These are phyloP conservation scores for Meloidogyne floridensis DNA, from an alignment of 1,140 invertebrate species.

Conservation along the genomic window DNA sequence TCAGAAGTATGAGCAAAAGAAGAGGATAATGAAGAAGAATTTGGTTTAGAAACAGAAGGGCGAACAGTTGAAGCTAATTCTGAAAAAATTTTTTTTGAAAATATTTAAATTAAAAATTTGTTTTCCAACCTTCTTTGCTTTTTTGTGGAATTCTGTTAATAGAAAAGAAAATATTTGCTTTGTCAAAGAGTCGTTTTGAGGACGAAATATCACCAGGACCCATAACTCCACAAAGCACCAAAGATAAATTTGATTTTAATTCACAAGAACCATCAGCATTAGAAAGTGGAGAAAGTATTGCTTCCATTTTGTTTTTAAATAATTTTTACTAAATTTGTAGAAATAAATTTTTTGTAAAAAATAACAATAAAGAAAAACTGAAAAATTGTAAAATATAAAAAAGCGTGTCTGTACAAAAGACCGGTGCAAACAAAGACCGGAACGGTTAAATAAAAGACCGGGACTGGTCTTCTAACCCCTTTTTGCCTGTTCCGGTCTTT, in stretches of 20 bases:
- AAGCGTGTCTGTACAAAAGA: too few species aligned
- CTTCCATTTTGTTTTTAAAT: constrained; percentile 10
- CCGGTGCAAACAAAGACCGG: too few species aligned
- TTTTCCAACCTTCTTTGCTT: constrained; percentile 15
- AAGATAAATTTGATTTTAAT: constrained; percentile 3
- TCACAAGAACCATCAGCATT: constrained; percentile 40
- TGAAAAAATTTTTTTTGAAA: background rate
- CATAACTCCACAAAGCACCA: constrained; percentile 32
- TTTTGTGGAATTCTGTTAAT: constrained; percentile 26
- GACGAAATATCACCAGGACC: constrained; percentile 37
- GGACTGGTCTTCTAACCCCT: too few species aligned
- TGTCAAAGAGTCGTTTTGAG: constrained; percentile 33
- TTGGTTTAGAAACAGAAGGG: background rate
- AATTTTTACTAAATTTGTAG: too few species aligned
- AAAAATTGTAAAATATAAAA: too few species aligned
- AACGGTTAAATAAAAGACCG: too few species aligned
- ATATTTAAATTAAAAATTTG: background rate
- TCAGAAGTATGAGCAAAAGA: constrained; percentile 9
- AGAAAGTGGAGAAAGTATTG: constrained; percentile 12
- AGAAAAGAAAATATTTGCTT: constrained; percentile 30
- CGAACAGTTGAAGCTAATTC: constrained; percentile 6
- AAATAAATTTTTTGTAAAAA: too few species aligned
- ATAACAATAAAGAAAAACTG: too few species aligned
- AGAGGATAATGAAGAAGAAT: background rate
- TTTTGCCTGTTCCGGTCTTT: too few species aligned